A percentile compares a stretch with the other conserved stretches of the same genome.
phyloP scores from a whole-genome alignment of 2,113 vertebrate species.

The Mastomys natalensis region DNA sequence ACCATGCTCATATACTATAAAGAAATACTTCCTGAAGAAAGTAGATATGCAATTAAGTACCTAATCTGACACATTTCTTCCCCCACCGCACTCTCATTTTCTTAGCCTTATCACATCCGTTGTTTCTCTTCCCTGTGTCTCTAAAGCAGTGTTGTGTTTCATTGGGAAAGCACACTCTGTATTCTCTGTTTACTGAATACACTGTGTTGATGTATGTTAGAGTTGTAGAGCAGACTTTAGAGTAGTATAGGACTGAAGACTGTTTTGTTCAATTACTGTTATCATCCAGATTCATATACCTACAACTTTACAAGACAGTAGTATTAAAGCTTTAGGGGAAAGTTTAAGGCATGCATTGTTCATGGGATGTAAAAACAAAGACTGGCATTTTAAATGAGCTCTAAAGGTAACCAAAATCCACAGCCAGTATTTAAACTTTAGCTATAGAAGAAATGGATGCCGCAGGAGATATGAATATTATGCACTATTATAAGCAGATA shows the following conservation, averaged over 20 bases:
- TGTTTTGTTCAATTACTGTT: not conserved
- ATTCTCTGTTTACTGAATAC: not conserved
- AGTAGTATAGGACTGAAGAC: not conserved
- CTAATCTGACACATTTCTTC: not conserved
- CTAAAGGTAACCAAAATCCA: not conserved
- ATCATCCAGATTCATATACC: not conserved
- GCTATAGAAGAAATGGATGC: not conserved
- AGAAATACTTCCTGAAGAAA: conserved; percentile 10
- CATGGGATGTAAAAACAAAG: not conserved
- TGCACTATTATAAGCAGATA: conserved; percentile 59
- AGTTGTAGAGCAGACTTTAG: not conserved
- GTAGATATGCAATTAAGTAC: not conserved
- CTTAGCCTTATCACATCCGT: not conserved
- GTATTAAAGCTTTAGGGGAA: not conserved
- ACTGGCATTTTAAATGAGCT: not conserved
- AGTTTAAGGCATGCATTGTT: not conserved
- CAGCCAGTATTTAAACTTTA: not conserved
- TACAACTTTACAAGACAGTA: not conserved
- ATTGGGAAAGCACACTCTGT: not conserved
- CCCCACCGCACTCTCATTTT: not conserved
- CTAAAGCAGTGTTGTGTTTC: conserved; percentile 16
- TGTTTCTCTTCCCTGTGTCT: not conserved
- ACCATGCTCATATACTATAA: not conserved
- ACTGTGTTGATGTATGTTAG: not conserved
- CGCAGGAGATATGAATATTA: too few species aligned